Evolutionary conservation across 2,888 invertebrate species (phyloP), one percentile per base, ranked within the genome.

Genomic region (Chironomus tentans): DNA sequence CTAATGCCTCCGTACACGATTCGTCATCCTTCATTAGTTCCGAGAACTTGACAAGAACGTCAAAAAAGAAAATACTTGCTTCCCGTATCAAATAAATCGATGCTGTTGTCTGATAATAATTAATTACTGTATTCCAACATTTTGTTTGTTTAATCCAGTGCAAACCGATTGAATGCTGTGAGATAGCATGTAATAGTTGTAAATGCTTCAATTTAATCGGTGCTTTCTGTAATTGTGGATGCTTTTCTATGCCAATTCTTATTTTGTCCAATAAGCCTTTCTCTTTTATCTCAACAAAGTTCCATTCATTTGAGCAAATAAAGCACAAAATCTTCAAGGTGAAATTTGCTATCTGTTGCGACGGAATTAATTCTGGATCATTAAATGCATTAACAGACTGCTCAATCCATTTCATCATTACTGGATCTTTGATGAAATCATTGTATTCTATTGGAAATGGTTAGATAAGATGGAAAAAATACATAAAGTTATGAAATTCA

Each of bases 81-180:
- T 91, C 89, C 56, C 89, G 86, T 0, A 89, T 87, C 10, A 92
- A 88, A 80, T 92, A 93, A 61, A 92, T 84, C 0, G 92, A 92
- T 77, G 89, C 88, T 81, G 88, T 89, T 76, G 87, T 85, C 79
- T 89, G 87, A 77, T 88, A 89, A 71, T 89, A 87, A 77, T 85
- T 85, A 3, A 92, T 82, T 38, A 91, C 86, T 79, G 89, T 86
- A 77, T 85, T 86, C 92, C 92, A 93, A 13, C 86, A 82, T 15
- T 86, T 88, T 77, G 84, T 85, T 76, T 87, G 83, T n/a, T 88
- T 84, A 3, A 92, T 83, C 89, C 90, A 92, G 38, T 85, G 83
- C 46, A 90, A 81, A 0, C 93, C 92, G 3, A 88, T 85, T 77
- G 85, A 85, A 80, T 92, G 91, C 56, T 85, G 83, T 6, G 89